Evolutionary conservation across 1,140 invertebrate species (phyloP).

Genomic region (Ceratina australensis): DNA sequence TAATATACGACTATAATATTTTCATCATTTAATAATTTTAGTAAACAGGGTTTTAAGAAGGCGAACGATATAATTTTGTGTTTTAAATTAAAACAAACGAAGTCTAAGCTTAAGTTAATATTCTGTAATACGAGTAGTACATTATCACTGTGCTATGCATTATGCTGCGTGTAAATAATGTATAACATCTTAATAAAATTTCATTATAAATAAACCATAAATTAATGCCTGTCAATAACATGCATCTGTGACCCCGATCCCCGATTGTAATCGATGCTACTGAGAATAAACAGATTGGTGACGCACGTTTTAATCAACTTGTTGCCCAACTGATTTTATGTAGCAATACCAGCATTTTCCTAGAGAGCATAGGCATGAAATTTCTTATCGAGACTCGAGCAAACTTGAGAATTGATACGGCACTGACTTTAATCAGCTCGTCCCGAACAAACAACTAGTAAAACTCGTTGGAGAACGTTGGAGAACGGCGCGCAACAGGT

Average conservation of each 20-base stretch:
- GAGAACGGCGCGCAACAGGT: constrained; percentile 1
- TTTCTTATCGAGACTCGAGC: too few species aligned
- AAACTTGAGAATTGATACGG: constrained; percentile 32
- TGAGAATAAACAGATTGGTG: not conserved
- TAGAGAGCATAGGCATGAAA: too few species aligned
- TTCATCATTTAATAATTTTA: constrained; percentile 13
- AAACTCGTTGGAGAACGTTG: not conserved
- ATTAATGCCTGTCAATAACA: not conserved
- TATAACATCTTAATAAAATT: constrained; percentile 78
- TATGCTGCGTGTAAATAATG: constrained; percentile 75
- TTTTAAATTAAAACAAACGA: not conserved
- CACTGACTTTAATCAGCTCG: constrained; percentile 31
- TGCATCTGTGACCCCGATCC: not conserved
- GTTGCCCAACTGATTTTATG: not conserved
- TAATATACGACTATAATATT: constrained; percentile 48
- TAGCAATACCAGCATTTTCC: not conserved
- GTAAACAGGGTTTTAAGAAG: not conserved
- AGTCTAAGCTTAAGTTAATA: too few species aligned
- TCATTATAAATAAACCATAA: constrained; percentile 52
- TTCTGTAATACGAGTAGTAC: constrained; percentile 44
- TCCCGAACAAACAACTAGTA: not conserved
- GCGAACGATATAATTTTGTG: constrained; percentile 1
- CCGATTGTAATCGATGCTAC: not conserved
- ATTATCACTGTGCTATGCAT: constrained; percentile 23
- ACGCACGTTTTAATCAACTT: not conserved